These are phyloP conservation scores for Ladona fulva DNA, from an alignment of 1,140 invertebrate species.

Conservation along the genomic window DNA sequence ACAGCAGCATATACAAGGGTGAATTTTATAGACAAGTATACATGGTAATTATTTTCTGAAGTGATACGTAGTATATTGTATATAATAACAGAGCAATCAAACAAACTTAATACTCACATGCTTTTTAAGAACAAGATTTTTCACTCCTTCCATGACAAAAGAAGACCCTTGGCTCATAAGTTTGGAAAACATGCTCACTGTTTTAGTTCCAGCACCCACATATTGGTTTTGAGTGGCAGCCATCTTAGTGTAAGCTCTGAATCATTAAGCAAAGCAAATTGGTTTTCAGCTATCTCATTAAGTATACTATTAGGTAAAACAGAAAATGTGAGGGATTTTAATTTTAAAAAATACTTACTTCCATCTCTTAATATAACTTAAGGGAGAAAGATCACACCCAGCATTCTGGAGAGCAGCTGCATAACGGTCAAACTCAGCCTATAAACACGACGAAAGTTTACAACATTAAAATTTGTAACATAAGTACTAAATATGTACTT, in stretches of 20 bases:
- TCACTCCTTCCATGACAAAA: slow-evolving; percentile 99
- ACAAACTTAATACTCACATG: slow-evolving; percentile 62
- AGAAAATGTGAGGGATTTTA: not conserved
- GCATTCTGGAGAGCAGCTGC: slow-evolving; percentile 64
- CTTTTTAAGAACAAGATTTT: slow-evolving; percentile 96
- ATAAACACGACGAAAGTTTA: slow-evolving; percentile 23
- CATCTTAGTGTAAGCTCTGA: slow-evolving; percentile 73
- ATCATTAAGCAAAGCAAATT: slow-evolving; percentile 27
- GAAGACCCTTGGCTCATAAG: slow-evolving; percentile 92
- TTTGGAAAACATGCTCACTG: slow-evolving; percentile 97
- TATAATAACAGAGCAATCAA: no score
- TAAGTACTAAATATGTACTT: no score
- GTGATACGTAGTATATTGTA: no score
- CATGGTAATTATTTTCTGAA: no score
- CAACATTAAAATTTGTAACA: no score
- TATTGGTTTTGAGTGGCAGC: slow-evolving; percentile 60
- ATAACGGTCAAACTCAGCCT: slow-evolving; percentile 70
- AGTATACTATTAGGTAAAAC: slow-evolving; percentile 4
- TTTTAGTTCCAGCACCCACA: slow-evolving; percentile 91
- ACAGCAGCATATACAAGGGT: no score
- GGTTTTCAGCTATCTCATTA: slow-evolving; percentile 16
- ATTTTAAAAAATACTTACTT: slow-evolving; percentile 47
- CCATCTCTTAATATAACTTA: slow-evolving; percentile 84
- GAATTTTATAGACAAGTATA: no score
- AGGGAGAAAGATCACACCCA: slow-evolving; percentile 74